Percentiles rank a stretch among this genome's conserved stretches.
phyloP scores from a whole-genome alignment of 2,888 invertebrate genomes.

The Aelia acuminata region DNA sequence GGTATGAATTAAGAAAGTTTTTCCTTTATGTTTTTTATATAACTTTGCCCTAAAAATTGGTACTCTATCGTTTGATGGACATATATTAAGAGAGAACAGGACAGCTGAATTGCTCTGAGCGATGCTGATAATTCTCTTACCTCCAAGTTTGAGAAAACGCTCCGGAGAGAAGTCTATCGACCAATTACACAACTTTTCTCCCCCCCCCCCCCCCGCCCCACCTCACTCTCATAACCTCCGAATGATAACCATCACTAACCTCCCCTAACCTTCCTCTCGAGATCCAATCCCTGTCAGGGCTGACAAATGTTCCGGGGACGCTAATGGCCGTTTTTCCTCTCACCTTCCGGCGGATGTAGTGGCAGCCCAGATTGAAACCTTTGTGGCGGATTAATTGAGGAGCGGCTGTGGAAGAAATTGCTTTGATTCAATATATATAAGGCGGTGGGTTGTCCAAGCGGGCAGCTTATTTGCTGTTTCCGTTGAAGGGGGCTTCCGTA shows the following conservation, averaged over 20 bases:
- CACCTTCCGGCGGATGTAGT: constrained; percentile 34
- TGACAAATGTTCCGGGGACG: not conserved
- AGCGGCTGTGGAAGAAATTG: constrained; percentile 46
- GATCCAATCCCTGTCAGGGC: constrained; percentile 19
- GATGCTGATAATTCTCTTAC: constrained; percentile 26
- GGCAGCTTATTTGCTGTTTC: constrained; percentile 45
- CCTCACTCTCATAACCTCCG: no score
- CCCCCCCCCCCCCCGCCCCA: no score
- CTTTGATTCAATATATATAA: constrained; percentile 57
- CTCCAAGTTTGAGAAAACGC: not conserved
- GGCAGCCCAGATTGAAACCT: constrained; percentile 46
- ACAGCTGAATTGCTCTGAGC: not conserved
- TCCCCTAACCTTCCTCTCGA: not conserved
- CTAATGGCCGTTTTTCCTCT: constrained; percentile 46
- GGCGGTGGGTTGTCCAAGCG: constrained; percentile 28
- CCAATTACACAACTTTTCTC: constrained; percentile 2
- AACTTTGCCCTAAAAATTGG: not conserved
- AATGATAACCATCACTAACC: not conserved
- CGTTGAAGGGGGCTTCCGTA: constrained; percentile 44
- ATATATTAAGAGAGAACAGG: not conserved
- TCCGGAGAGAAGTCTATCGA: not conserved
- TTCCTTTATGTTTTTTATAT: no score
- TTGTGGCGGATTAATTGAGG: constrained; percentile 55
- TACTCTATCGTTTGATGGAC: not conserved
- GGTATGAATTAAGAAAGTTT: no score